Evolutionary conservation across 2,888 invertebrate genomes (phyloP).

Genomic region (Mythimna impura): DNA sequence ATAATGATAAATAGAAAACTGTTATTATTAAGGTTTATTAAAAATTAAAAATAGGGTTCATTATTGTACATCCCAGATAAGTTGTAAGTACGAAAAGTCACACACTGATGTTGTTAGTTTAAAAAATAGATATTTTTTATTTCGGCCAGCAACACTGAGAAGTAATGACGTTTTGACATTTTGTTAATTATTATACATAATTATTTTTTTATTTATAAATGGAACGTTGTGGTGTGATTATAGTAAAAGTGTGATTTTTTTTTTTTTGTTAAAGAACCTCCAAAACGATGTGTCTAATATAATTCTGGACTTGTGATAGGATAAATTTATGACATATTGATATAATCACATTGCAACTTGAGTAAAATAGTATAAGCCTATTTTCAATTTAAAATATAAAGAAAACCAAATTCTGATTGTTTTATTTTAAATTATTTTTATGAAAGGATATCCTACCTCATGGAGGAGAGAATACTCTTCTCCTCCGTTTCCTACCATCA

Average conservation of each 20-base stretch:
- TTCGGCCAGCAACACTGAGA: slow-evolving; percentile 74
- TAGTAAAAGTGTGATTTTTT: slow-evolving; percentile 64
- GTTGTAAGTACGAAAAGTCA: slow-evolving; percentile 84
- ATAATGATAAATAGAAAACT: slow-evolving; percentile 75
- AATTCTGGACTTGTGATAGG: slow-evolving; percentile 65
- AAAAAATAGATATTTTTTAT: slow-evolving; percentile 58
- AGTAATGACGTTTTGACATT: slow-evolving; percentile 79
- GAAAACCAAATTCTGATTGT: slow-evolving; percentile 71
- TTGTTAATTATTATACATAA: slow-evolving; percentile 80
- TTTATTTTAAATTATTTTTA: slow-evolving; percentile 62
- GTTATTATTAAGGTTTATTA: slow-evolving; percentile 81
- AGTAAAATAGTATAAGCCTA: slow-evolving; percentile 87
- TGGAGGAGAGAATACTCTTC: no score
- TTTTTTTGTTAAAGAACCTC: slow-evolving; percentile 63
- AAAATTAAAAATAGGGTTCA: slow-evolving; percentile 73
- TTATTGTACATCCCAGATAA: slow-evolving; percentile 74
- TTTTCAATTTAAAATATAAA: slow-evolving; percentile 87
- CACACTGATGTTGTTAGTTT: slow-evolving; percentile 65
- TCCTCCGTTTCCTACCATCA: no score
- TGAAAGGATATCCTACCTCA: background rate
- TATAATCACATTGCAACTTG: slow-evolving; percentile 84
- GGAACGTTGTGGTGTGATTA: slow-evolving; percentile 83
- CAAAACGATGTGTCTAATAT: slow-evolving; percentile 57
- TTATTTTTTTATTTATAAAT: slow-evolving; percentile 83
- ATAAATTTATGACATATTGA: slow-evolving; percentile 70